Percentiles rank a stretch among this genome's conserved stretches.
These are phyloP conservation scores for Trachurus trachurus DNA, from an alignment of 2,797 vertebrate species.

Conservation along the genomic window DNA sequence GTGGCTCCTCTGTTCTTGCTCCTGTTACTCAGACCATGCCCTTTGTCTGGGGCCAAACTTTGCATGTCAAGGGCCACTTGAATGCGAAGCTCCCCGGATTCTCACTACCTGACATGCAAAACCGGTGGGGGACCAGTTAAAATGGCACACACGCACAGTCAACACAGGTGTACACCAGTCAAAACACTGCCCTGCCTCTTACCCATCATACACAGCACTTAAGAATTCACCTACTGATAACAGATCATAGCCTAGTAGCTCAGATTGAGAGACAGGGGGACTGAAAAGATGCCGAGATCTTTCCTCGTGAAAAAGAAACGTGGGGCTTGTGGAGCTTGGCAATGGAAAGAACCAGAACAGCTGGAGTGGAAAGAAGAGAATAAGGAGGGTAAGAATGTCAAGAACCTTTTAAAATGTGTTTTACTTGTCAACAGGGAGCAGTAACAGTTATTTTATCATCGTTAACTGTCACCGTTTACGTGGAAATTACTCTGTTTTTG, in stretches of 20 bases:
- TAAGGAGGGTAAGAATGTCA: conserved; percentile 63
- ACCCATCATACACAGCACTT: neutral
- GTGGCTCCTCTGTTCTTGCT: conserved; percentile 79
- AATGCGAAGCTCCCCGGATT: conserved; percentile 83
- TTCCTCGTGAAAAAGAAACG: conserved; percentile 88
- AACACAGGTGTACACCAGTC: conserved; percentile 82
- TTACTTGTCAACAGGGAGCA: neutral
- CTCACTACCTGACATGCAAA: conserved; percentile 89
- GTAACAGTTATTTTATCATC: neutral
- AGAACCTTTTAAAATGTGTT: neutral
- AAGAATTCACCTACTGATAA: conserved; percentile 22
- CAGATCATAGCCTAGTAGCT: neutral
- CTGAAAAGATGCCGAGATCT: conserved; percentile 82
- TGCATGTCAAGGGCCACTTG: conserved; percentile 87
- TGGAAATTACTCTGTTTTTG: neutral
- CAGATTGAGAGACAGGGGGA: neutral
- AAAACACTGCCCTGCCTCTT: conserved; percentile 43
- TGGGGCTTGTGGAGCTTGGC: conserved; percentile 70
- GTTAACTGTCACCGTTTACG: neutral
- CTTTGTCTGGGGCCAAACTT: conserved; percentile 78
- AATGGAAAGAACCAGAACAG: conserved; percentile 80
- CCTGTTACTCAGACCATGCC: conserved; percentile 84
- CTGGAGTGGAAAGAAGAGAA: conserved; percentile 60
- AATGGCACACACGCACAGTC: conserved; percentile 74
- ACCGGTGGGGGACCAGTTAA: conserved; percentile 86